Evolutionary conservation across 2,797 vertebrate genomes (phyloP).

Genomic region (Falco novaeseelandiae): DNA sequence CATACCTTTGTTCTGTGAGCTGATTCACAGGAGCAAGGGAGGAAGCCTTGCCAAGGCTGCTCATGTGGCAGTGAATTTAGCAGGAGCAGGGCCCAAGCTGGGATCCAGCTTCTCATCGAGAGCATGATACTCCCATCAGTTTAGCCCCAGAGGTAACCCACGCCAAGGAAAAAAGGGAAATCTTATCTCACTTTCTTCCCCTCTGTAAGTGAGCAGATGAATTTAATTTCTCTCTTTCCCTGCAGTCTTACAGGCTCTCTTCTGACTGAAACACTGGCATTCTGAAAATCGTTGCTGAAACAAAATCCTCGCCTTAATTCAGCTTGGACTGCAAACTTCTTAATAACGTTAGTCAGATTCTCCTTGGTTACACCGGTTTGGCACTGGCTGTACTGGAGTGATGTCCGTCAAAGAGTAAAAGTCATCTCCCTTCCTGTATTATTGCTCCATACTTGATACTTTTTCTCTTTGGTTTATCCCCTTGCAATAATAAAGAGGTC

Average conservation of each 20-base stretch:
- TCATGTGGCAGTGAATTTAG: accelerated
- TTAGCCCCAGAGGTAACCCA: neutral
- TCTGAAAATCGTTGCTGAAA: neutral
- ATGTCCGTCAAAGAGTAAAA: neutral
- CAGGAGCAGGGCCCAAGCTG: neutral
- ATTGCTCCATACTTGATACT: neutral
- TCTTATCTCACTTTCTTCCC: neutral
- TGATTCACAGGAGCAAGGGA: neutral
- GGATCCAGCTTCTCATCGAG: neutral
- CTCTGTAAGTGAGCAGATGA: neutral
- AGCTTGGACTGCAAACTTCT: neutral
- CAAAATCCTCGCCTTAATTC: neutral
- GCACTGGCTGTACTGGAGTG: neutral
- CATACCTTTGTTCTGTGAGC: neutral
- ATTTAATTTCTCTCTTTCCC: neutral
- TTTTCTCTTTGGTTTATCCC: neutral
- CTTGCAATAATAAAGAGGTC: neutral
- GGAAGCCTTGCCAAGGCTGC: neutral
- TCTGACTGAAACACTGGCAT: neutral
- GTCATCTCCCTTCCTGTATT: neutral
- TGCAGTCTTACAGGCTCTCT: neutral
- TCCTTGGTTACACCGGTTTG: neutral
- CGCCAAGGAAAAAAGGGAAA: neutral
- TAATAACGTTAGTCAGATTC: neutral
- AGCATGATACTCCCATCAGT: neutral